Percentiles rank a stretch among this genome's conserved stretches.
phyloP scores from a whole-genome alignment of 2,888 invertebrate genomes.

The Brachyopa scutellaris region DNA sequence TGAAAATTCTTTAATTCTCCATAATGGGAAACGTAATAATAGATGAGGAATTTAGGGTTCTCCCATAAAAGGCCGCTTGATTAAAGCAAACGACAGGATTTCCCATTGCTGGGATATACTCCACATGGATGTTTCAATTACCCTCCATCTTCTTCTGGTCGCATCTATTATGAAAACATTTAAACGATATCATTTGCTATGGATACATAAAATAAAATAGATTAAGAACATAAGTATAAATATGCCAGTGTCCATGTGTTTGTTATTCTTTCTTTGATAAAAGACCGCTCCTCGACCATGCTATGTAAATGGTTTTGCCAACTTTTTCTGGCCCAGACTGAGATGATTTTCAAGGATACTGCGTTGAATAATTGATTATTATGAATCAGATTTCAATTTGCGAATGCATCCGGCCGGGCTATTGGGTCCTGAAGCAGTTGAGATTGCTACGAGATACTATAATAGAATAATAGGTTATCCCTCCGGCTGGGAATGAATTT shows the following conservation, averaged over 20 bases:
- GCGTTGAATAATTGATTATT: conserved; percentile 14
- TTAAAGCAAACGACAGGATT: conserved; percentile 7
- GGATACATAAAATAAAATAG: conserved; percentile 15
- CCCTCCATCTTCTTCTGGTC: neutral
- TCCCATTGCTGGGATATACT: neutral
- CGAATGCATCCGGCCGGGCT: conserved; percentile 14
- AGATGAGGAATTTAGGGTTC: conserved; percentile 36
- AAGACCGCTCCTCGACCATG: neutral
- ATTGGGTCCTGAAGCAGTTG: neutral
- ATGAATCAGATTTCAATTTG: conserved; percentile 42
- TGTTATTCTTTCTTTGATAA: neutral
- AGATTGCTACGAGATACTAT: neutral
- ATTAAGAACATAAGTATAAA: neutral
- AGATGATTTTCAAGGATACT: neutral
- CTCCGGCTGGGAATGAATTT: neutral
- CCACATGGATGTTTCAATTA: conserved; percentile 25
- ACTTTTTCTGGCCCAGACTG: neutral
- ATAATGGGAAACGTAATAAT: conserved; percentile 46
- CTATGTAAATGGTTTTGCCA: neutral
- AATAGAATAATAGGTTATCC: conserved; percentile 5
- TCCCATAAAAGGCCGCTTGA: conserved; percentile 40
- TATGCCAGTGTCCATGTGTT: neutral
- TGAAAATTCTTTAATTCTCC: conserved; percentile 35
- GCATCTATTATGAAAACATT: conserved; percentile 39
- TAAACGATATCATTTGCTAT: conserved; percentile 26